Evolutionary conservation across 2,113 vertebrate genomes (phyloP).

Genomic region (Dicaeum eximium): DNA sequence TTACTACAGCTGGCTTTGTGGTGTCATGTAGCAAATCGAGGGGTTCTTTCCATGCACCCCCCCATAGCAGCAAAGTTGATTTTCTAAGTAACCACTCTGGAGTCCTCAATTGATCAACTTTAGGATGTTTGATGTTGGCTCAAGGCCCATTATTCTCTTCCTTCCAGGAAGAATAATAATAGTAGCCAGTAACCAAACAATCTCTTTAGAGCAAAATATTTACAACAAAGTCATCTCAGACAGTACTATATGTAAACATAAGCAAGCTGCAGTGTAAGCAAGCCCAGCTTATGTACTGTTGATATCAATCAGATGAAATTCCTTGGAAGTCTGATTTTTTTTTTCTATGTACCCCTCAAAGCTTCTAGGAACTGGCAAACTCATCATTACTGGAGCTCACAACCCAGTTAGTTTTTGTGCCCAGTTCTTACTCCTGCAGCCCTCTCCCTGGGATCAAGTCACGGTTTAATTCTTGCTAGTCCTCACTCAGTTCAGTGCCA

Average conservation of each 20-base stretch:
- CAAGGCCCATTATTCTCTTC: slow-evolving; percentile 24
- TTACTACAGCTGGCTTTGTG: background rate
- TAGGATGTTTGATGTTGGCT: background rate
- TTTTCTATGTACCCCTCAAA: background rate
- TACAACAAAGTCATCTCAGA: background rate
- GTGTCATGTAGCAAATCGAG: background rate
- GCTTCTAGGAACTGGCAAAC: background rate
- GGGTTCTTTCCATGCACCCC: background rate
- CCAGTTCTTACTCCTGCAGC: background rate
- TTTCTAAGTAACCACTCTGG: background rate
- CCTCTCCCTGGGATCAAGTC: background rate
- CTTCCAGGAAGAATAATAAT: slow-evolving; percentile 56
- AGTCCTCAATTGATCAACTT: background rate
- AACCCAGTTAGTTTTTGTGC: background rate
- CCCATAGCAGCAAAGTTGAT: background rate
- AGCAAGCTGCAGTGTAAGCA: background rate
- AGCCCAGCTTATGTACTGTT: background rate
- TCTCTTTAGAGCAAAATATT: slow-evolving; percentile 49
- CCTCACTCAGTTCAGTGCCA: background rate
- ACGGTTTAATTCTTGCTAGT: background rate
- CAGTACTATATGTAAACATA: background rate
- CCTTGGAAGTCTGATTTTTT: background rate
- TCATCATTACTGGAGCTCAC: background rate
- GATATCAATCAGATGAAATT: background rate
- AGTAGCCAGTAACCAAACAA: slow-evolving; percentile 41